Conservation (phyloP, 2,113 vertebrate species). For the Aphelocoma coerulescens region DNA sequence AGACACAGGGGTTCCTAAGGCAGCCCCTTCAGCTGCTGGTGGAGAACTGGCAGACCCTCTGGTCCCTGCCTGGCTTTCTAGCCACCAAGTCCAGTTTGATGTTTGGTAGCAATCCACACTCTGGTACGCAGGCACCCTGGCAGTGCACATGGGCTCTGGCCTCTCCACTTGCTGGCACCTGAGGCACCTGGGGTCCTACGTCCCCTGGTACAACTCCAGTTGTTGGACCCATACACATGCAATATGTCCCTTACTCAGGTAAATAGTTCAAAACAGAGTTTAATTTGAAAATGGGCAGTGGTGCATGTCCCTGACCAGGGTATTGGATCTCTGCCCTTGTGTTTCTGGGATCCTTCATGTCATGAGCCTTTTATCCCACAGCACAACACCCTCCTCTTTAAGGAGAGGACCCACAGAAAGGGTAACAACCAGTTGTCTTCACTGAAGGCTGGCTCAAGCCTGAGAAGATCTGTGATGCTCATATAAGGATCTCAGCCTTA, state of each 20-base stretch:
- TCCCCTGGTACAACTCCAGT: not conserved
- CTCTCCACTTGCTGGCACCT: not conserved
- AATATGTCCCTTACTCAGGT: not conserved
- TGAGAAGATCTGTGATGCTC: not conserved
- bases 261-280: not conserved
- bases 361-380: not conserved
- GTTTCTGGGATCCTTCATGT: not conserved
- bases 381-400: not conserved
- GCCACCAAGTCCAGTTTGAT: not conserved
- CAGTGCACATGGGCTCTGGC: not conserved
- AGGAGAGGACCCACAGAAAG: not conserved
- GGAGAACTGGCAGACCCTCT: not conserved
- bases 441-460: not conserved
- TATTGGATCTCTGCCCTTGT: not conserved
- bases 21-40: not conserved
- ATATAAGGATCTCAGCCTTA: not conserved
- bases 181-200: not conserved
- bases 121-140: not conserved
- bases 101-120: not conserved
- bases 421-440: not conserved
- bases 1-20: rapidly evolving
- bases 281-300: not conserved
- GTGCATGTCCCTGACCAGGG: not conserved
- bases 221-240: not conserved
- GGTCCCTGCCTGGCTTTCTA: not conserved